Percentiles rank a stretch among this genome's conserved stretches.
Conservation (phyloP, 1,140 invertebrate species). For the Acyrthosiphon pisum region DNA sequence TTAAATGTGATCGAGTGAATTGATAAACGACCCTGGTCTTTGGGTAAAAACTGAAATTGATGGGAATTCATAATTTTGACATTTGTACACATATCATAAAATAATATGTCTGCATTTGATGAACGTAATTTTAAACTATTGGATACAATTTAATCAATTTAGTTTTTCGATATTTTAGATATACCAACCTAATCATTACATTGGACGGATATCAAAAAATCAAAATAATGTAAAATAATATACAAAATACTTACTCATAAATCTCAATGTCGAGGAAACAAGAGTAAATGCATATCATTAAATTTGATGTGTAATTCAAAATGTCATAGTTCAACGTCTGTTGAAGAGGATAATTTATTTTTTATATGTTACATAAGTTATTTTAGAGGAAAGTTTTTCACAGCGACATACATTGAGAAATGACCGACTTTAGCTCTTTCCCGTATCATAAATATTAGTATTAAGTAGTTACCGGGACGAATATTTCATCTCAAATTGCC, state of each 20-base stretch:
- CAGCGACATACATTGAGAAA: neutral
- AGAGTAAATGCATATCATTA: neutral
- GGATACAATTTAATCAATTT: neutral
- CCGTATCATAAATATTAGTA: neutral
- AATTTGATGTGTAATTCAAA: neutral
- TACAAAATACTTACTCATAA: neutral
- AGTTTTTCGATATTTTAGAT: neutral
- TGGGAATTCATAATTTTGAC: neutral
- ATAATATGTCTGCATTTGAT: neutral
- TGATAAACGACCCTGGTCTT: neutral
- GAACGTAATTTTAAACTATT: neutral
- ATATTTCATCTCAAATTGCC: neutral
- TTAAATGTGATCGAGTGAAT: neutral
- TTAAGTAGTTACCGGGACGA: neutral
- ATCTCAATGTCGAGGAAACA: neutral
- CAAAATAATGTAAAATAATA: neutral
- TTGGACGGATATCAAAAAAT: neutral
- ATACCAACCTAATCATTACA: neutral
- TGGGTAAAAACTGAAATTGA: neutral
- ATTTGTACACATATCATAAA: neutral
- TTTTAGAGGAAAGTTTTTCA: neutral
- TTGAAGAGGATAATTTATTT: constrained; percentile 2
- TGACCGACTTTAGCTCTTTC: neutral
- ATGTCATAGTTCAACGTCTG: neutral
- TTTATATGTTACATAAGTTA: neutral